Base-by-base conservation (phyloP, 2,888 invertebrate genomes). In the Drosophila hamatofila region DNA sequence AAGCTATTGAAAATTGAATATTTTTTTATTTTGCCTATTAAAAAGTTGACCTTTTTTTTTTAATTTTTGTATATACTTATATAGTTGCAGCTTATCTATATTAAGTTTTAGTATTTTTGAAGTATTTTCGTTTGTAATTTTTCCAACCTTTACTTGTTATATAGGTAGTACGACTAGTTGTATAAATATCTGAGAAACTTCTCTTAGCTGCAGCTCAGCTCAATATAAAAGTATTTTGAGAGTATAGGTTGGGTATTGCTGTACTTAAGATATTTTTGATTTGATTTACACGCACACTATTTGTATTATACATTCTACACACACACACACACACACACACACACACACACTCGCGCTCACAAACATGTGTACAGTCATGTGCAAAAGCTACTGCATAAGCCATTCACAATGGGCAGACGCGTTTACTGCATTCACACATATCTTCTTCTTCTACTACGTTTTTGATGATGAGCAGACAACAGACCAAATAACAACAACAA, bases 381-480 rank as follows among this genome's bases (percentile, higher is more conserved):
- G 23, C 44, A 25, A 25, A 9, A 25, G 23, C 60, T 58, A 59
- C 51, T 59, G 3, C 30, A 30, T 25, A 23, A 48, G 41, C 30
- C 57, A 49, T 51, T 59, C 55, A 30, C 41, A 62, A 65, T 60
- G 39, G 44, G 33, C 57, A 52, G 41, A 44, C 42, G 44, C 39
- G 52, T n/a, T 30, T 30, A 2, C 18, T 49, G 30, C 18, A 18
- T 18, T 49, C 30, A 33, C 33, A 49, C n/a, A n/a, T 2, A 27
- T 48, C 48, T n/a, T 27, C 48, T 9, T 27, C 27, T 27, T n/a
- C n/a, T 12, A 33, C 23, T 25, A 60, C 3, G 25, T 12, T 27
- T 46, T 46, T 65, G n/a, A 52, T 39, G 35, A 63, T 57, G 55
- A 56, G 72, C 78, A 76, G 61, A 70, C 70, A 78, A 62, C 75